Percentiles rank a stretch among this genome's conserved stretches.
Conservation (phyloP, 2,797 vertebrate genomes). For the Peromyscus melanophrys region DNA sequence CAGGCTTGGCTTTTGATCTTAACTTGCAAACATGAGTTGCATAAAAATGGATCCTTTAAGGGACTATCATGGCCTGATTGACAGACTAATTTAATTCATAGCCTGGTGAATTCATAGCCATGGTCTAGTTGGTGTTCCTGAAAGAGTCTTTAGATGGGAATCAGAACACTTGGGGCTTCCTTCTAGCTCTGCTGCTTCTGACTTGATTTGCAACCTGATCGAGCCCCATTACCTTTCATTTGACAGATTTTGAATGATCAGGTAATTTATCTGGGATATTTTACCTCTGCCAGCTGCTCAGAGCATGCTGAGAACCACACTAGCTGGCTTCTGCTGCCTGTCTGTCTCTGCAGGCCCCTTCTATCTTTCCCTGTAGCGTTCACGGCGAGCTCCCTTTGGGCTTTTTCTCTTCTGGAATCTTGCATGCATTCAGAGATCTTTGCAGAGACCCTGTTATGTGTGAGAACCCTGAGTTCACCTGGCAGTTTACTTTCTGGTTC, state of each 20-base stretch:
- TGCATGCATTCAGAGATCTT: background rate
- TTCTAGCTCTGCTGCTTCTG: background rate
- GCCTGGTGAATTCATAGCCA: background rate
- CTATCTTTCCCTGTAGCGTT: background rate
- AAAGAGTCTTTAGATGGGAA: background rate
- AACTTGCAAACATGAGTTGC: background rate
- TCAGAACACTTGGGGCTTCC: background rate
- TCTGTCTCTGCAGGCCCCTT: background rate
- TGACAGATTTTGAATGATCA: background rate
- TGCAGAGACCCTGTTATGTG: too few relatives aligned
- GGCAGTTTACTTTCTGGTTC: background rate
- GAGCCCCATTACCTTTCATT: background rate
- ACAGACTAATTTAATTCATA: constrained; percentile 7
- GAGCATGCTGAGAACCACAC: background rate
- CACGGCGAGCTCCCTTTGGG: background rate
- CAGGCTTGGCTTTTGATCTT: background rate
- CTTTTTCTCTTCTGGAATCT: background rate
- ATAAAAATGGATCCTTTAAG: background rate
- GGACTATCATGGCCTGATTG: background rate
- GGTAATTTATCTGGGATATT: background rate
- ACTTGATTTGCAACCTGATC: background rate
- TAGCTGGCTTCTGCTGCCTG: background rate
- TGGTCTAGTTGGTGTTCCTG: background rate
- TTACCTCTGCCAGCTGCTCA: background rate
- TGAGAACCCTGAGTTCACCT: background rate